Evolutionary conservation across 2,888 invertebrate genomes (phyloP).

Genomic region (Tetropium fuscum): DNA sequence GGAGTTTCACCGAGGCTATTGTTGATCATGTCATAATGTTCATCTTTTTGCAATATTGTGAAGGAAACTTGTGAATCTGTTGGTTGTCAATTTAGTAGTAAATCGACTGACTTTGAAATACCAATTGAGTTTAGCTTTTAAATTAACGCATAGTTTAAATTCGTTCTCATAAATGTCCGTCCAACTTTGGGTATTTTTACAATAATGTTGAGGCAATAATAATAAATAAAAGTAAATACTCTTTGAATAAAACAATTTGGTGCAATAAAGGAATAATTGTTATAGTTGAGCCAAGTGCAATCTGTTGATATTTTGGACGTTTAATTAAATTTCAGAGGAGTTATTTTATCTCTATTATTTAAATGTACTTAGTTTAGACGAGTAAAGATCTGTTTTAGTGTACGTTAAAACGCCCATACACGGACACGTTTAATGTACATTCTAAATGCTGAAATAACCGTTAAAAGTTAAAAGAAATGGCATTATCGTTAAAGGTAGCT

Average conservation of each 20-base stretch:
- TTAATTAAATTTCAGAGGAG: conserved; percentile 38
- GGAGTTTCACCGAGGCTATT: too few relatives aligned
- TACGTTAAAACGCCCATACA: conserved; percentile 13
- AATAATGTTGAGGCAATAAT: conserved; percentile 34
- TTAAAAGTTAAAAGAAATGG: conserved; percentile 25
- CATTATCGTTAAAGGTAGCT: conserved; percentile 52
- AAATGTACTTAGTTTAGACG: conserved; percentile 55
- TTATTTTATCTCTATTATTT: conserved; percentile 34
- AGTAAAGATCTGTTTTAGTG: conserved; percentile 26
- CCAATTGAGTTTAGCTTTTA: too few relatives aligned
- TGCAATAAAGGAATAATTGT: conserved; percentile 46
- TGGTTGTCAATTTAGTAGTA: neutral
- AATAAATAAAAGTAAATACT: conserved; percentile 24
- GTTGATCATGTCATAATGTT: too few relatives aligned
- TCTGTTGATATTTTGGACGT: conserved; percentile 45
- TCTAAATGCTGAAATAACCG: conserved; percentile 2
- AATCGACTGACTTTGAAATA: conserved; percentile 2
- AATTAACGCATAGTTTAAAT: too few relatives aligned
- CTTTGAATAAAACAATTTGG: conserved; percentile 35
- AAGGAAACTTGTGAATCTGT: conserved; percentile 5
- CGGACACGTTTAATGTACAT: conserved; percentile 6
- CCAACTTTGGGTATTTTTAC: conserved; percentile 31
- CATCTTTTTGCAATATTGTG: too few relatives aligned
- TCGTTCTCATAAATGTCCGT: conserved; percentile 34
- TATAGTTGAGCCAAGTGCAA: conserved; percentile 47